Evolutionary conservation across 2,797 vertebrate species (phyloP).

Genomic region (Gymnodraco acuticeps): DNA sequence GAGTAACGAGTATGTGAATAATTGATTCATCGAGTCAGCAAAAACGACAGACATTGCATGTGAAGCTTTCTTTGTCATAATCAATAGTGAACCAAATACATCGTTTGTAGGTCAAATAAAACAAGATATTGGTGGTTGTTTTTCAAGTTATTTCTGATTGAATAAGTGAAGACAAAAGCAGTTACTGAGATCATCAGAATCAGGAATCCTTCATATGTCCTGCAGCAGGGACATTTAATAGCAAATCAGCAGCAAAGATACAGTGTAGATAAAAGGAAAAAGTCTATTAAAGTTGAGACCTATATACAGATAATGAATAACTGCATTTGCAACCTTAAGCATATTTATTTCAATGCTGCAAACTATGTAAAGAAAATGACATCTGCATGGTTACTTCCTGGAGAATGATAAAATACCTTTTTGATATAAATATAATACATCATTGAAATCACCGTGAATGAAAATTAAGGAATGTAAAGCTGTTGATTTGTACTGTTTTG

Average conservation of each 20-base stretch:
- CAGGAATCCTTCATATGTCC: no score
- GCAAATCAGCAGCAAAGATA: no score
- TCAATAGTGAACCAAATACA: not conserved
- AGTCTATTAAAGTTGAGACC: no score
- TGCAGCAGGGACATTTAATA: no score
- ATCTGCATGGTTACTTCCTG: not conserved
- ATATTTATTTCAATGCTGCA: not conserved
- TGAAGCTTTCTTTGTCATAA: not conserved
- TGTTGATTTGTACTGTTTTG: constrained; percentile 82
- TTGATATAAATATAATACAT: not conserved
- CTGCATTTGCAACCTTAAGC: not conserved
- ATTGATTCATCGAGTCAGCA: not conserved
- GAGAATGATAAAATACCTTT: constrained; percentile 1
- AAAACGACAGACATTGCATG: not conserved
- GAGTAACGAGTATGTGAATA: not conserved
- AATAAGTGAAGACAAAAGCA: not conserved
- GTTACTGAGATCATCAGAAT: not conserved
- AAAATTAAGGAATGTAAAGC: constrained; percentile 77
- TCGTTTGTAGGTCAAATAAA: not conserved
- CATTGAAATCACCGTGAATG: constrained; percentile 23
- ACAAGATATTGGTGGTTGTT: not conserved
- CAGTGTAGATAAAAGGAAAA: no score
- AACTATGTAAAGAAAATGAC: not conserved
- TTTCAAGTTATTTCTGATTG: not conserved
- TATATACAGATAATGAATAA: not conserved